A percentile compares a stretch with the other conserved stretches of the same genome.
Conservation (phyloP, 2,113 vertebrate species). For the Notechis scutatus region DNA sequence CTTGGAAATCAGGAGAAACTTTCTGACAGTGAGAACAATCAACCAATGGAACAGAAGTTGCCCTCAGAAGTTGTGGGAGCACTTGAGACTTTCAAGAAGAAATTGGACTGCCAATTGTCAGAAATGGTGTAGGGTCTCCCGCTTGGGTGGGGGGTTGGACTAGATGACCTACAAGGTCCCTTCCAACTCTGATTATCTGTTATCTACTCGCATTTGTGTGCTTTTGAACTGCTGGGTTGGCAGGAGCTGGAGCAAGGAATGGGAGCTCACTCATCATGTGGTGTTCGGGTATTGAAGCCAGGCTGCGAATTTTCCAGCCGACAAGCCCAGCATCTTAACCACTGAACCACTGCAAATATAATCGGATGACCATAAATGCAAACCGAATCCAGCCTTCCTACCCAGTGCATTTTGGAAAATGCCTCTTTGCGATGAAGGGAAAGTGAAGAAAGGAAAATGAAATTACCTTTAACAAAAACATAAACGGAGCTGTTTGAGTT, state of each 20-base stretch:
- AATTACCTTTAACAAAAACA: constrained; percentile 90
- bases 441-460: neutral
- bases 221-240: neutral
- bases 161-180: too few species aligned
- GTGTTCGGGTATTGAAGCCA: neutral
- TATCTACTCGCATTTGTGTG: neutral
- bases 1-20: too few species aligned
- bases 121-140: too few species aligned
- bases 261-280: neutral
- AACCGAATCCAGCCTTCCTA: neutral
- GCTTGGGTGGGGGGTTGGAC: too few species aligned
- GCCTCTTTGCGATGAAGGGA: rapidly evolving
- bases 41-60: too few species aligned
- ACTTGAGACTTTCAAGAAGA: too few species aligned
- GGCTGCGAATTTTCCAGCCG: neutral
- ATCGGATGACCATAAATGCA: neutral
- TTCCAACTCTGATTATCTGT: too few species aligned
- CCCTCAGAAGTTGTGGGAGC: too few species aligned
- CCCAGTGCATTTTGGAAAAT: neutral
- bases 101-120: too few species aligned
- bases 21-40: too few species aligned
- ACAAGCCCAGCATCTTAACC: neutral
- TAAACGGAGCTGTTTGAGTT: constrained; percentile 77
- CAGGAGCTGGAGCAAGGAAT: neutral
- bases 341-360: neutral